A percentile compares a stretch with the other conserved stretches of the same genome.
These are phyloP conservation scores for Otis tarda DNA, from an alignment of 2,113 vertebrate species.

Conservation along the genomic window DNA sequence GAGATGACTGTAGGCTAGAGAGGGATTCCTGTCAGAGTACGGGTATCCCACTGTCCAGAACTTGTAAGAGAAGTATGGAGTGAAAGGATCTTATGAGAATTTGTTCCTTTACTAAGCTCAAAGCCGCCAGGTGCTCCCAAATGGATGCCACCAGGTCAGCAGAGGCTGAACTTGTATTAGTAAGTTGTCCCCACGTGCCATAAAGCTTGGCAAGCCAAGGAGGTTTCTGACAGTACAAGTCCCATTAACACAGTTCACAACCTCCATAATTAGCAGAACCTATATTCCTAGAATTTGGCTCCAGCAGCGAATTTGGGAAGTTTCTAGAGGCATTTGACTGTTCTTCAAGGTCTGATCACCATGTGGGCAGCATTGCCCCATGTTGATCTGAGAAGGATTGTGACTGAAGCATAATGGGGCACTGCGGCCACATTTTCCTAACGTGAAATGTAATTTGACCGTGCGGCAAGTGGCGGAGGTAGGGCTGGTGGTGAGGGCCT, in stretches of 20 bases:
- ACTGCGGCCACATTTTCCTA: background rate
- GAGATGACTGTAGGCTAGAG: background rate
- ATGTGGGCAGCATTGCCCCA: rapidly evolving
- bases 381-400: background rate
- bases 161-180: background rate
- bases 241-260: background rate
- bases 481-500: background rate
- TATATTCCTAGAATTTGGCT: background rate
- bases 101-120: background rate
- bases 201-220: background rate
- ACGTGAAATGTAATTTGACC: background rate
- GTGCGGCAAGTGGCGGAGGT: background rate
- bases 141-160: background rate
- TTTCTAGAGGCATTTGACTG: background rate
- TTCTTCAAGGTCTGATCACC: background rate
- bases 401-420: background rate
- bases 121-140: rapidly evolving
- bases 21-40: background rate
- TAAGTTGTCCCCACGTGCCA: background rate
- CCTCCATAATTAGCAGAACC: background rate
- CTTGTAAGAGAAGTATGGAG: background rate
- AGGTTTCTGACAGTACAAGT: background rate
- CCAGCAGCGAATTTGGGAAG: background rate
- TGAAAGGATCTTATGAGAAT: background rate
- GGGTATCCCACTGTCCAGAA: background rate